Evolutionary conservation across 2,113 vertebrate species (phyloP).

Genomic region (Notothenia rossii): DNA sequence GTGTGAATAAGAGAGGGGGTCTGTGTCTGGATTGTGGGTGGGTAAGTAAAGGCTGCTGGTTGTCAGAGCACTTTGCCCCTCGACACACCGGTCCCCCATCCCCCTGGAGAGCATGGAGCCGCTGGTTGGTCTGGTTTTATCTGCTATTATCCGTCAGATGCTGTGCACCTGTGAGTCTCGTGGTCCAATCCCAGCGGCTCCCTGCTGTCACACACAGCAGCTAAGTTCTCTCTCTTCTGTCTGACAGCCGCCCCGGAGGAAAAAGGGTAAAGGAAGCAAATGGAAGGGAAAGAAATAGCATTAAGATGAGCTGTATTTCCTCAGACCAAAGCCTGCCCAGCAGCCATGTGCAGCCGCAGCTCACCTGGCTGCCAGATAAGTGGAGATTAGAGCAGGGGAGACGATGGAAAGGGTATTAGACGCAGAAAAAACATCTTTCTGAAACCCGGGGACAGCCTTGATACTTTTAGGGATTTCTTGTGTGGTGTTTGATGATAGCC

Average conservation of each 20-base stretch:
- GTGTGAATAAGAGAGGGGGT: conserved; percentile 11
- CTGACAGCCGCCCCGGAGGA: conserved; percentile 74
- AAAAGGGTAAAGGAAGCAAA: conserved; percentile 53
- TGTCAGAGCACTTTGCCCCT: conserved; percentile 63
- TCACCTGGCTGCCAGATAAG: conserved; percentile 80
- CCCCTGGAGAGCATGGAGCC: conserved; percentile 31
- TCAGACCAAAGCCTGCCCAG: conserved; percentile 78
- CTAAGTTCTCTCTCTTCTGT: conserved; percentile 68
- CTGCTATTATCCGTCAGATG: conserved; percentile 79
- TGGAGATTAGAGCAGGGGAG: conserved; percentile 78
- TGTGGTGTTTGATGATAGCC: conserved; percentile 67
- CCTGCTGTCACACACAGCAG: conserved; percentile 67
- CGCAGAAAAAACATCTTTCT: conserved; percentile 61
- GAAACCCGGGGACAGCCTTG: conserved; percentile 67
- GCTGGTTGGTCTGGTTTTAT: conserved; percentile 64
- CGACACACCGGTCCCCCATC: conserved; percentile 27
- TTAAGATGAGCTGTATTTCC: conserved; percentile 77
- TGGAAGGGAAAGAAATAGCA: conserved; percentile 57
- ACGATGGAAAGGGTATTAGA: conserved; percentile 69
- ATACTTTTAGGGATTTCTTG: conserved; percentile 72
- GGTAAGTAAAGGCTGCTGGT: conserved; percentile 59
- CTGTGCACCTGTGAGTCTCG: conserved; percentile 71
- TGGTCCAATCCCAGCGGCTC: conserved; percentile 70
- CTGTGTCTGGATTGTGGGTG: conserved; percentile 41
- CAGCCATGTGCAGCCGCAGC: conserved; percentile 70